Evolutionary conservation across 2,888 invertebrate genomes (phyloP).

Genomic region (Pseudococcus viburni): DNA sequence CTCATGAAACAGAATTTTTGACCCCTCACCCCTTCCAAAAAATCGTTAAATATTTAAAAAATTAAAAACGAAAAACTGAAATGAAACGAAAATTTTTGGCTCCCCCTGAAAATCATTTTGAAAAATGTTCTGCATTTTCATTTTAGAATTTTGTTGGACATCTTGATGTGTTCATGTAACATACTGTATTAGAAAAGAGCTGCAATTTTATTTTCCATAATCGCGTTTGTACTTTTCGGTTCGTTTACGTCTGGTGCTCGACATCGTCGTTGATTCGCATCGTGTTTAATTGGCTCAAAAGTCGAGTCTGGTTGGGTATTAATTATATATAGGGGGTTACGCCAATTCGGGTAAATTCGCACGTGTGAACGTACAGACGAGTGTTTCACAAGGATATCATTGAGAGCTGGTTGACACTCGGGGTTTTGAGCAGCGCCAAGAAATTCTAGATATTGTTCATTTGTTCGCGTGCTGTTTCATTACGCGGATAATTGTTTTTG

Average conservation of each 20-base stretch:
- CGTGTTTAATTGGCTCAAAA: conserved; percentile 5
- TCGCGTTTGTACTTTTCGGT: background rate
- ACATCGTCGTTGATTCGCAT: background rate
- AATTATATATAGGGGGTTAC: background rate
- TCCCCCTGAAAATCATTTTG: too few species aligned
- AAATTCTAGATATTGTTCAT: conserved; percentile 24
- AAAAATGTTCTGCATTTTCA: too few species aligned
- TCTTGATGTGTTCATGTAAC: background rate
- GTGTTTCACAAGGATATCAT: background rate
- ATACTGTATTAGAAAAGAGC: background rate
- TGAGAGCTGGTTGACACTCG: conserved; percentile 14
- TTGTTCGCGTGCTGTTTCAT: conserved; percentile 23
- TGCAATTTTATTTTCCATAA: background rate
- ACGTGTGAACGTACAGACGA: background rate
- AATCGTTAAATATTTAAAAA: too few species aligned
- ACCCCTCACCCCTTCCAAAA: too few species aligned
- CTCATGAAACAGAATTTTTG: too few species aligned
- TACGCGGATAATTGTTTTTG: conserved; percentile 10
- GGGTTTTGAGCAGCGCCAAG: background rate
- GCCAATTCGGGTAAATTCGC: background rate
- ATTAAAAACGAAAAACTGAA: too few species aligned
- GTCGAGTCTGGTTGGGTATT: background rate
- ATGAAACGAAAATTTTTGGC: too few species aligned
- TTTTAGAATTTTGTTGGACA: too few species aligned
- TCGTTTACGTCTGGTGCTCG: background rate